These are phyloP conservation scores for Hemicentrotus pulcherrimus DNA, from an alignment of 35 echinoderm and acorn worm species.

Conservation along the genomic window DNA sequence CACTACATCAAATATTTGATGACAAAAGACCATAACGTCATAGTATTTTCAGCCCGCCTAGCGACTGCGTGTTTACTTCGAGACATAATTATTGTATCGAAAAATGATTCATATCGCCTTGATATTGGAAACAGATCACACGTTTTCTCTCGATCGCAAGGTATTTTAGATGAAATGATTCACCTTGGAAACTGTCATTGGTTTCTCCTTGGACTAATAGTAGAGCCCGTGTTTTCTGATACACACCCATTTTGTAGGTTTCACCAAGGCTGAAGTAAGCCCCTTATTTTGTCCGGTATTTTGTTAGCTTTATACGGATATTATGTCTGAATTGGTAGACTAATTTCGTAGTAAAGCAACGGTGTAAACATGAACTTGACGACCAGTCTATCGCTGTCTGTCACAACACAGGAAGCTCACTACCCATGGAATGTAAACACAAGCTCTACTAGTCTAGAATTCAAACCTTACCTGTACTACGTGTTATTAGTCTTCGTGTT, in stretches of 20 bases:
- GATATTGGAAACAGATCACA: background rate
- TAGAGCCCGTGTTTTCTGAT: too few relatives aligned
- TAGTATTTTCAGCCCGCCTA: background rate
- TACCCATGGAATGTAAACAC: constrained; percentile 9
- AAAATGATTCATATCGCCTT: background rate
- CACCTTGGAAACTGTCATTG: background rate
- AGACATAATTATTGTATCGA: background rate
- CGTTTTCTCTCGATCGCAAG: background rate
- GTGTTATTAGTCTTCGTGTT: background rate
- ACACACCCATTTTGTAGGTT: too few relatives aligned
- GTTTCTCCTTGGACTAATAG: too few relatives aligned
- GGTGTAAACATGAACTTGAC: constrained; percentile 4
- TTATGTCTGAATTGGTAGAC: background rate
- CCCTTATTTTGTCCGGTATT: too few relatives aligned
- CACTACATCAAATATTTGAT: background rate
- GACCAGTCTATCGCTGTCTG: background rate
- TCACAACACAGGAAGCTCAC: background rate
- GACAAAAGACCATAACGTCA: constrained; percentile 3
- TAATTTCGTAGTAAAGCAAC: background rate
- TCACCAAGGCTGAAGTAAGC: too few relatives aligned
- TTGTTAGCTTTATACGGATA: too few relatives aligned
- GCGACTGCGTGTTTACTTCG: background rate
- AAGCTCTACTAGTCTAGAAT: background rate
- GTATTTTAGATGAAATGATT: background rate
- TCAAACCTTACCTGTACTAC: background rate